Percentiles rank a stretch among this genome's conserved stretches.
Evolutionary conservation across 2,888 invertebrate species (phyloP).

Genomic region (Zaprionus lineosus): DNA sequence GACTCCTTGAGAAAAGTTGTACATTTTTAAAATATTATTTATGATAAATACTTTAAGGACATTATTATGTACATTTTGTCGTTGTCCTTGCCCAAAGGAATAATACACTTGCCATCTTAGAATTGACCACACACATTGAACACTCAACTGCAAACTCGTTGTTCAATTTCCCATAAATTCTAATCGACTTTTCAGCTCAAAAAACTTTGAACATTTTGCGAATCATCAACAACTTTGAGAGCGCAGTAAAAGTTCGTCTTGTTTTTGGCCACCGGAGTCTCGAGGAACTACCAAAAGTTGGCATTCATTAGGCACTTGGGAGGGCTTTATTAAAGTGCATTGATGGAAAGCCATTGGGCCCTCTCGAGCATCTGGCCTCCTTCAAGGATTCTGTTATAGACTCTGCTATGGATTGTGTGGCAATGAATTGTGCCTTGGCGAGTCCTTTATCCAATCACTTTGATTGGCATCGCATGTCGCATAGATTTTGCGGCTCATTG

Average conservation of each 20-base stretch:
- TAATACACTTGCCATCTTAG: too few relatives aligned
- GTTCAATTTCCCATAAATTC: not conserved
- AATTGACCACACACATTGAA: too few relatives aligned
- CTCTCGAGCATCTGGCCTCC: too few relatives aligned
- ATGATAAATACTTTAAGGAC: too few relatives aligned
- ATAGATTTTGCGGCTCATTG: constrained; percentile 70
- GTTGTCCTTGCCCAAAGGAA: too few relatives aligned
- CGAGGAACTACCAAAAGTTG: constrained; percentile 31
- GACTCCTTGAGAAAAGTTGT: too few relatives aligned
- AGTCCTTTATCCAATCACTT: constrained; percentile 50
- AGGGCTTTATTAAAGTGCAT: constrained; percentile 61
- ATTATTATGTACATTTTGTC: too few relatives aligned
- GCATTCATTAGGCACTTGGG: constrained; percentile 44
- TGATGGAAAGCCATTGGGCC: constrained; percentile 42
- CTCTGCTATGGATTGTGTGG: too few relatives aligned
- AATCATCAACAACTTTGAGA: constrained; percentile 7
- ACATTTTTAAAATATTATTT: too few relatives aligned
- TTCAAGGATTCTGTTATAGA: too few relatives aligned
- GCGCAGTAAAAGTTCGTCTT: constrained; percentile 23
- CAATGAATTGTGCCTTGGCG: constrained; percentile 11
- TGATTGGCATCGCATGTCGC: constrained; percentile 74
- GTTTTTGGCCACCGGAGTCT: constrained; percentile 11
- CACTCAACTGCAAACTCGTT: not conserved
- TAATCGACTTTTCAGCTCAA: not conserved
- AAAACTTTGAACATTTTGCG: not conserved